Percentiles rank a stretch among this genome's conserved stretches.
phyloP scores from a whole-genome alignment of 1,140 invertebrate genomes.

The Atta colombica region DNA sequence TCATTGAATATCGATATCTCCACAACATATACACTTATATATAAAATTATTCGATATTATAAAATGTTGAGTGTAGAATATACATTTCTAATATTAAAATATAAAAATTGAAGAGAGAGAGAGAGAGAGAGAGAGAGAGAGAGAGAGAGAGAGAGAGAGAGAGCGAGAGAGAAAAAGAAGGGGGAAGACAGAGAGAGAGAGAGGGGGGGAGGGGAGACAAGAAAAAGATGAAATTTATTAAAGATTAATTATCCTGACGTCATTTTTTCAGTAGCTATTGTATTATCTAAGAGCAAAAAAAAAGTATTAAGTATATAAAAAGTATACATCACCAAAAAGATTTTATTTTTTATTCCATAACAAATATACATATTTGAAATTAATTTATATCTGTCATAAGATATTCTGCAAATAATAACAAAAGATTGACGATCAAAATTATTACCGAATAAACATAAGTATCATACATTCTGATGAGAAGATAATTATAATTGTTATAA shows the following conservation, averaged over 20 bases:
- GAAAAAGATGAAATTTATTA: not conserved
- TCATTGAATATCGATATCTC: constrained; percentile 20
- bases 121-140: too few species aligned
- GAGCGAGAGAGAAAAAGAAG: not conserved
- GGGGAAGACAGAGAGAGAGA: not conserved
- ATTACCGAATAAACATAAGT: constrained; percentile 15
- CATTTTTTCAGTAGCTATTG: not conserved
- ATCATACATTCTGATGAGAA: not conserved
- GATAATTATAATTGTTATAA: constrained; percentile 28
- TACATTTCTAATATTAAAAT: constrained; percentile 15
- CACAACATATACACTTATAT: not conserved
- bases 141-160: not conserved
- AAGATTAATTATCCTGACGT: not conserved
- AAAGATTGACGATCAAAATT: constrained; percentile 17
- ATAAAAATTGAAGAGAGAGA: not conserved
- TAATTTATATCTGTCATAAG: not conserved
- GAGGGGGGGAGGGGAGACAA: not conserved
- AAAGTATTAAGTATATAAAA: not conserved
- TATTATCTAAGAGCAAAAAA: not conserved
- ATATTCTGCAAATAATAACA: not conserved
- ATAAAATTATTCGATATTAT: constrained; percentile 31
- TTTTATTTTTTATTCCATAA: not conserved
- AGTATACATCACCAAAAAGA: too few species aligned
- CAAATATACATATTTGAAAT: not conserved
- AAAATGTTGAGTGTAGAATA: not conserved